These are phyloP conservation scores for Cyrtodaria siliqua DNA, from an alignment of 2,888 invertebrate genomes.

Conservation along the genomic window DNA sequence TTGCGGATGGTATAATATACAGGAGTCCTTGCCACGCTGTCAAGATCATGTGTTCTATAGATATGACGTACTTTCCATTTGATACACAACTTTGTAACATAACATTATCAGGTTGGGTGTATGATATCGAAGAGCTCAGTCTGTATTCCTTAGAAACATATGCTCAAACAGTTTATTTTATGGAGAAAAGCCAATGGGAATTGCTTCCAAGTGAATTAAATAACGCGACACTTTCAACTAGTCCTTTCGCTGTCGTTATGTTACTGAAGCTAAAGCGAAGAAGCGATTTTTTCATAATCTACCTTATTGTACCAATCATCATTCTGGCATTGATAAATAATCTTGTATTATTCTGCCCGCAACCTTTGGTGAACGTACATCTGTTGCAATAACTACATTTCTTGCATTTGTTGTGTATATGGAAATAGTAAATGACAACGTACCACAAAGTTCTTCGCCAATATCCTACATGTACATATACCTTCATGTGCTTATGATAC, in stretches of 20 bases:
- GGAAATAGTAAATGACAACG: conserved; percentile 43
- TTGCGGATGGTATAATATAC: not conserved
- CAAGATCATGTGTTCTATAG: not conserved
- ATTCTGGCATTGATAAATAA: conserved; percentile 42
- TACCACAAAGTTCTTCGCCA: conserved; percentile 51
- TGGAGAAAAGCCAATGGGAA: conserved; percentile 8
- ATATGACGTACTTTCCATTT: conserved; percentile 18
- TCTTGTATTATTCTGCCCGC: conserved; percentile 47
- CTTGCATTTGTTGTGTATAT: conserved; percentile 59
- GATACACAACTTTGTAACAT: conserved; percentile 16
- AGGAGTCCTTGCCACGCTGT: conserved; percentile 9
- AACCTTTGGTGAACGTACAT: conserved; percentile 47
- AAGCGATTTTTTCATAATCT: conserved; percentile 33
- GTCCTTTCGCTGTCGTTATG: too few species aligned
- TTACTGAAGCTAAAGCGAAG: conserved; percentile 49
- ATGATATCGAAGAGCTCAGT: too few species aligned
- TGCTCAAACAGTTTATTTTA: not conserved
- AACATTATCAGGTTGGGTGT: not conserved
- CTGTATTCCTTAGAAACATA: not conserved
- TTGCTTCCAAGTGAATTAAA: not conserved
- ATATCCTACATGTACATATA: conserved; percentile 49
- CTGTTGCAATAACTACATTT: conserved; percentile 55
- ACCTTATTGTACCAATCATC: conserved; percentile 42
- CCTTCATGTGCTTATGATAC: conserved; percentile 41
- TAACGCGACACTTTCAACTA: too few species aligned